These are phyloP conservation scores for Drosophila nigricruria DNA, from an alignment of 2,888 invertebrate genomes.

Conservation along the genomic window DNA sequence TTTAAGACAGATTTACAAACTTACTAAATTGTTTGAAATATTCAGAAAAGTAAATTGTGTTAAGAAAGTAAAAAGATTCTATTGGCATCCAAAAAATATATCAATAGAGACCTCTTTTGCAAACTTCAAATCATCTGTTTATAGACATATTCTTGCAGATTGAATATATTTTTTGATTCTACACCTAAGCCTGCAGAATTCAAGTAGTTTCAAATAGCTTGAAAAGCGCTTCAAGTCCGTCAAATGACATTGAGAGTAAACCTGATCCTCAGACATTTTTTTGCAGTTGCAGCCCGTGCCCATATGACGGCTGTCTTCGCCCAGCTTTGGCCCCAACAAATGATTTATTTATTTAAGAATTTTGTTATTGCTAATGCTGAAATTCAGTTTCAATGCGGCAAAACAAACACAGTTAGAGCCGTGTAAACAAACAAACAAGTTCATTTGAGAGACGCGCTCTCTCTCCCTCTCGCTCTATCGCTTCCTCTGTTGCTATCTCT, in stretches of 20 bases:
- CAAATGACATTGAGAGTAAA: constrained; percentile 45
- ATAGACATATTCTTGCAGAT: neutral
- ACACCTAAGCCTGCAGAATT: neutral
- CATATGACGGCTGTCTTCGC: neutral
- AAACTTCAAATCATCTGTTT: neutral
- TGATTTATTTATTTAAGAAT: constrained; percentile 47
- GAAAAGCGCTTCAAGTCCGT: constrained; percentile 9
- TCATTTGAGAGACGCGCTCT: constrained; percentile 42
- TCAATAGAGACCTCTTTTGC: neutral
- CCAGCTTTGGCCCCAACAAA: constrained; percentile 2
- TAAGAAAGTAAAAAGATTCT: neutral
- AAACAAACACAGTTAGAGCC: constrained; percentile 40
- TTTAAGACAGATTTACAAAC: neutral
- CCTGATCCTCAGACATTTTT: constrained; percentile 15
- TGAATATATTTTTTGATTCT: neutral
- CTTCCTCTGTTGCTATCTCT: constrained; percentile 7
- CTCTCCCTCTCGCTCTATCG: neutral
- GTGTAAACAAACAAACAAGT: constrained; percentile 68
- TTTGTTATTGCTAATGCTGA: constrained; percentile 55
- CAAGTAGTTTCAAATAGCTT: neutral
- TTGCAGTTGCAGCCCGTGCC: constrained; percentile 41
- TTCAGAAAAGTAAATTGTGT: too few species aligned
- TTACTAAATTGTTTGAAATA: too few species aligned
- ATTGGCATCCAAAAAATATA: neutral
- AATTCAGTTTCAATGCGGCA: constrained; percentile 22